Base-by-base conservation (phyloP, 2,113 vertebrate species). In the Myxocyprinus asiaticus region DNA sequence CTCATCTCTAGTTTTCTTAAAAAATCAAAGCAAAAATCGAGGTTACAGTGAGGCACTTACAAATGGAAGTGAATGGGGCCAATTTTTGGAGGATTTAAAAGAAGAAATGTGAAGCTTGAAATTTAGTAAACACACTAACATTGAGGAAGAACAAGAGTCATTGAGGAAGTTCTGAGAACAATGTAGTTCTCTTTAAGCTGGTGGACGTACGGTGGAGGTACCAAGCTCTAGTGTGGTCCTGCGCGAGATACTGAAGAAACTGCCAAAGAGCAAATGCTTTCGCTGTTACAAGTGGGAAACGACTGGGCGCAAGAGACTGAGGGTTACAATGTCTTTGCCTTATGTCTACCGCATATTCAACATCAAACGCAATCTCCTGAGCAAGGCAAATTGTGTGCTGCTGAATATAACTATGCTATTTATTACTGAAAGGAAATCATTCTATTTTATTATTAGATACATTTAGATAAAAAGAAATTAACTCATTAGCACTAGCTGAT, bases 291-390 rank as follows among this genome's bases (percentile, higher is more conserved):
- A 84, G 0, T 92, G 91, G 91, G 67, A 87, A 0, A 78, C 73
- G 0, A 67, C 81, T 0, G 0, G 9, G 0, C 88, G 81, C 48
- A 79, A 22, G n/a, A 81, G n/a, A 47, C 51, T 94, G 4, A 91
- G 86, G 44, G 3, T 55, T 50, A 87, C 90, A 0, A 89, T 95
- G 6, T 67, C 67, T 0, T 84, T 95, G 22, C 94, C 94, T 1
- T 90, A 90, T 42, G 8, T 96, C 3, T 93, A 82, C 62, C 87
- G 86, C 3, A 5, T 90, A 0, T 92, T 94, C 80, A 82, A 79
- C n/a, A 4, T 22, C 5, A 91, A 89, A 82, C 94, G 90, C 73
- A 79, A 70, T 7, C 86, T 84, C 10, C 22, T 90, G 3, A 47
- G 76, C 2, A 93, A 91, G 61, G 77, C 87, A 84, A 92, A 88